Base-by-base conservation (phyloP, 2,113 vertebrate genomes). In the Epinephelus cyanopodus region DNA sequence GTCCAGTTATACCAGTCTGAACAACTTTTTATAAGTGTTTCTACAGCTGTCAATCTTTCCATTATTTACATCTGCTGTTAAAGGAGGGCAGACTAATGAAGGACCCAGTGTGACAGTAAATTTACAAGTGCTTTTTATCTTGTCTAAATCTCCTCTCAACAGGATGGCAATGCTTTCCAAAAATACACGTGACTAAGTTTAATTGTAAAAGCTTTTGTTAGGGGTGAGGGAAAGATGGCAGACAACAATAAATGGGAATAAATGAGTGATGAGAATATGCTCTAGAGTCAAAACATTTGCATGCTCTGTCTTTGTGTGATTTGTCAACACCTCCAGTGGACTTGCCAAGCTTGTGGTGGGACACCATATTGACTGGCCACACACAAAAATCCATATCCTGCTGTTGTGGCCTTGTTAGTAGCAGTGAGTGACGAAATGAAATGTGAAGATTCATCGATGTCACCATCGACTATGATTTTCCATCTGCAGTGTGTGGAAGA, bases 321-420 rank as follows among this genome's bases (percentile, higher is more conserved):
- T 61, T n/a, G 15, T 39, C 33, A 70, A 10, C 52, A 23, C 45
- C 52, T 27, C 37, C 37, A 27, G 15, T 13, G 10, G 27, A 7
- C 54, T 57, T 42, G 4, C 21, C 13, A 18, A 19, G 68, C 14
- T 56, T 56, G 29, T 71, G 23, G 29, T 60, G 25, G 25, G n/a
- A 52, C 48, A 39, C 5, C 10, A 13, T 29, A 60, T 29, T 74
- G 60, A 74, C 14, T 12, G 15, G 12, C 58, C 13, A 6, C 29
- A 53, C 9, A 53, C 21, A 52, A 23, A 74, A 53, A 74, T 74
- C 72, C 21, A 74, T 74, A 11, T 13, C 42, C 60, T 14, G 25
- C 60, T 21, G 15, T 13, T 52, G 27, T 74, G 27, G 47, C 21
- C 21, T 37, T 18, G 45, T 74, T 39, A 23, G 27, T 25, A 8